Evolutionary conservation across 2,888 invertebrate genomes (phyloP).

Genomic region (Drosophila stalkeri): DNA sequence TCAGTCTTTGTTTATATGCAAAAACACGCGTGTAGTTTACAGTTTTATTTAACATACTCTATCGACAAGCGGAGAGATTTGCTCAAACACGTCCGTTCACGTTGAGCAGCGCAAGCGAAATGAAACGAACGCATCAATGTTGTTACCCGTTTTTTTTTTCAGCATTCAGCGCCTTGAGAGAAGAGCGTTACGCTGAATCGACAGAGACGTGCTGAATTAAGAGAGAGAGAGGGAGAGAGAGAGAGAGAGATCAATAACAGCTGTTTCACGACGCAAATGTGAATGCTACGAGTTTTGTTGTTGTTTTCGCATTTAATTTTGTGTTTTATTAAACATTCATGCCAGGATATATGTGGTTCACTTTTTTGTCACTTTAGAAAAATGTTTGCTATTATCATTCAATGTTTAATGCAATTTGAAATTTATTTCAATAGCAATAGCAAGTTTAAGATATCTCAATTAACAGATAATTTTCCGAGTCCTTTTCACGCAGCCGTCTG

Average conservation of each 20-base stretch:
- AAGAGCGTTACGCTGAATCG: slow-evolving; percentile 45
- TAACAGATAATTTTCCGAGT: slow-evolving; percentile 16
- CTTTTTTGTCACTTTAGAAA: slow-evolving; percentile 11
- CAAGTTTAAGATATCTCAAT: slow-evolving; percentile 7
- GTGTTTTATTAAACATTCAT: neutral
- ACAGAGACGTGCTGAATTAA: slow-evolving; percentile 30
- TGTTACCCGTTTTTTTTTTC: slow-evolving; percentile 23
- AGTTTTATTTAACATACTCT: slow-evolving; percentile 44
- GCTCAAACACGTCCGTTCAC: slow-evolving; percentile 66
- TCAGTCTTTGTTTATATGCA: slow-evolving; percentile 64
- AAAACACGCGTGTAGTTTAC: slow-evolving; percentile 49
- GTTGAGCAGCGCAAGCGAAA: slow-evolving; percentile 67
- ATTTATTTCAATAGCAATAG: neutral
- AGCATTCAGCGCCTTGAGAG: slow-evolving; percentile 35
- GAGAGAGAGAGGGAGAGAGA: slow-evolving; percentile 22
- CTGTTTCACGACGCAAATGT: slow-evolving; percentile 52
- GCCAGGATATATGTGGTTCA: neutral
- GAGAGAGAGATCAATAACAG: slow-evolving; percentile 32
- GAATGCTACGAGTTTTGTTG: slow-evolving; percentile 45
- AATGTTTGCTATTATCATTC: neutral
- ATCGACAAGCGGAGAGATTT: slow-evolving; percentile 25
- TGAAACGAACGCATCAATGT: slow-evolving; percentile 42
- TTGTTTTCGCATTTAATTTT: slow-evolving; percentile 28
- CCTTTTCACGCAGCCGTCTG: slow-evolving; percentile 42
- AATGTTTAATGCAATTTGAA: neutral